Evolutionary conservation across 2,888 invertebrate species (phyloP), one percentile per base, ranked within the genome.

Genomic region (Lasioglossum vierecki): DNA sequence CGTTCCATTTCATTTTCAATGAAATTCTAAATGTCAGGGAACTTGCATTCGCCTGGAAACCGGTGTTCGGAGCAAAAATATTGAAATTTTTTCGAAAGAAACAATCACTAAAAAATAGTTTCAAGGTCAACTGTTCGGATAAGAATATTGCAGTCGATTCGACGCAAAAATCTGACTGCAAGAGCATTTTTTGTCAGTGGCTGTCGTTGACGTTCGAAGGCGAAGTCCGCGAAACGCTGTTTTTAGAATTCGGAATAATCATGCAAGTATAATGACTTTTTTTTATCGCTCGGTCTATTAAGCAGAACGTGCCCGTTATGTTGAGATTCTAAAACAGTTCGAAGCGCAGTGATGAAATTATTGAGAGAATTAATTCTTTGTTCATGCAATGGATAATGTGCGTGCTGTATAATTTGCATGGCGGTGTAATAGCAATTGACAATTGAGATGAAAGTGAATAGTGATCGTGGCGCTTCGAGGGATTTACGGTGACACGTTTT

Each of bases 401-500:
- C 53, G 9, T 9, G 22, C 9, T 3, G 22, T 1, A 3, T n/a
- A 53, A 9, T 53, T 49, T 53, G 8, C 22, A 53, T 9, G 53
- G 9, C 3, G 30, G 15, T 30, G 30, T 30, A 30, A 30, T 15
- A 30, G 2, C 30, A 30, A 30, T 63, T 15, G 30, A 63, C 6
- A 15, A 63, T 66, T 66, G 8, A 57, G 70, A 71, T 74, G 71
- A 57, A 79, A 79, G 86, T 79, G 79, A 86, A 82, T 35, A 72
- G 60, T 4, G 70, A 74, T 76, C 63, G 76, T 74, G 86, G 84
- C 71, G 82, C 76, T 76, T 30, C 41, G 72, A 73, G 83, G 74
- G 83, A 89, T 89, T 88, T 89, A 89, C 82, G 84, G 78, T 87
- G 85, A 84, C 85, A 87, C 80, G 82, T 75, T 84, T 87, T 84